These are phyloP conservation scores for Psylliodes chrysocephalus DNA, from an alignment of 2,888 invertebrate genomes.

Conservation along the genomic window DNA sequence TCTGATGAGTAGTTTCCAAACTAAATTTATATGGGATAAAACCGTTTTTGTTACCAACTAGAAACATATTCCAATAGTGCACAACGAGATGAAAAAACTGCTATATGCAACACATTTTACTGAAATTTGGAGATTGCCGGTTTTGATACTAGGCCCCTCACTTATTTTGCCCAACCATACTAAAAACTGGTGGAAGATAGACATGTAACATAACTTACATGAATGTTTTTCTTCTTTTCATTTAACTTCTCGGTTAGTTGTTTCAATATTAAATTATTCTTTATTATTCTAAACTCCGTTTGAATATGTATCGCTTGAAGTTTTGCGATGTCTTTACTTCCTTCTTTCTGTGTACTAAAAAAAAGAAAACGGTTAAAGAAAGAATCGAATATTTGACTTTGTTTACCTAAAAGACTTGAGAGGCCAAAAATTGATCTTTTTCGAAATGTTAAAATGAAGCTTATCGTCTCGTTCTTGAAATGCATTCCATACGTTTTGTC, in stretches of 20 bases:
- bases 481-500: constrained; percentile 42
- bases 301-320: constrained; percentile 45
- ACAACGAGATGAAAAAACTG: too few species aligned
- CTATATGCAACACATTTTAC: too few species aligned
- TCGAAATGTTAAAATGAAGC: constrained; percentile 36
- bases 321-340: constrained; percentile 40
- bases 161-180: too few species aligned
- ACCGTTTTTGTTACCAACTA: too few species aligned
- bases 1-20: too few species aligned
- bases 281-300: constrained; percentile 44
- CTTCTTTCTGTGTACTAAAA: constrained; percentile 37
- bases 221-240: constrained; percentile 37
- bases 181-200: neutral
- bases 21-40: too few species aligned
- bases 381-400: neutral
- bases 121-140: too few species aligned
- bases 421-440: constrained; percentile 20
- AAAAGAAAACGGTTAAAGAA: constrained; percentile 1
- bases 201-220: constrained; percentile 34
- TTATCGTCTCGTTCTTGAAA: constrained; percentile 39
- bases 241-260: constrained; percentile 36
- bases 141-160: too few species aligned
- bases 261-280: constrained; percentile 39
- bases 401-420: constrained; percentile 14
- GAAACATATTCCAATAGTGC: too few species aligned